Base-by-base conservation (phyloP, 2,113 vertebrate species). In the Hippocampus guttulatus region DNA sequence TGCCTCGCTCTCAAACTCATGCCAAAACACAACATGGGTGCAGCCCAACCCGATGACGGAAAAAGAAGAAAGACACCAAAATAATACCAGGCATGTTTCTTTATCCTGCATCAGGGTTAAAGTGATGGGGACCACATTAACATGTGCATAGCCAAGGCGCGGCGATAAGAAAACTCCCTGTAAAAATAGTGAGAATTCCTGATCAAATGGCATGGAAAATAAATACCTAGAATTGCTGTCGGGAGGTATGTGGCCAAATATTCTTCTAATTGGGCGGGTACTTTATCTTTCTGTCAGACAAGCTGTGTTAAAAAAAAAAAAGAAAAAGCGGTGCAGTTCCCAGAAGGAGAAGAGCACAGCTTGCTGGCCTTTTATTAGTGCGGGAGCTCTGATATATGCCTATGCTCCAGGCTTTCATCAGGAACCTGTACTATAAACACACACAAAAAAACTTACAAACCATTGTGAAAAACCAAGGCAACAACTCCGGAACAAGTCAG, bases 231-330 rank as follows among this genome's bases (percentile, higher is more conserved):
- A 76, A 81, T 83, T 78, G 76, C 78, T 79, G 78, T 83, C 87
- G 84, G 88, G 88, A 92, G 89, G 88, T 92, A 92, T 88, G 90
- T 78, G 88, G 80, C 88, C 89, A 91, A 93, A 92, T 93, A 92
- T 93, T 92, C 92, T 92, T 93, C 89, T 93, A 93, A 93, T 93
- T 93, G 92, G 92, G 91, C 83, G 85, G 90, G 88, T 88, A 90
- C 91, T 93, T 91, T 88, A 91, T 93, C 92, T 92, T 92, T 88
- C 91, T 93, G 92, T 93, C 92, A 92, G 87, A 84, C 74, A 86
- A 69, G 91, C 88, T 88, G 88, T 91, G 33, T 38, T 38, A 91
- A 93, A 65, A 93, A 90, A 92, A 64, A 93, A 90, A 91, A 87
- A 93, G 90, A 92, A 64, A 93, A 91, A 92, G 86, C 82, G 33